Percentiles rank a stretch among this genome's conserved stretches.
Evolutionary conservation across 2,797 vertebrate genomes (phyloP).

Genomic region (Neosalanx taihuensis): DNA sequence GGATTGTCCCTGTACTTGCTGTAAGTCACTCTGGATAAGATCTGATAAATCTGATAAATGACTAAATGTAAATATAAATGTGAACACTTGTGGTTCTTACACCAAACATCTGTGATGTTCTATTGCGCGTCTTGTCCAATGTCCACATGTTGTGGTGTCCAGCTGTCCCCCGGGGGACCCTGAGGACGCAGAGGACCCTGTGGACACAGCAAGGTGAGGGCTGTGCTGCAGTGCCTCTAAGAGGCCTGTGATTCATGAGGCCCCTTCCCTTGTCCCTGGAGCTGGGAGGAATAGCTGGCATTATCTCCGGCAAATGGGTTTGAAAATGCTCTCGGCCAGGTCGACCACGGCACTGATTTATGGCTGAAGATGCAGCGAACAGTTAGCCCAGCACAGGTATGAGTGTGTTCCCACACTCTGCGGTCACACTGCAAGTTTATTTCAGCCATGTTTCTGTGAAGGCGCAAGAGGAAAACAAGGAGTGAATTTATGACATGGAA

Average conservation of each 20-base stretch:
- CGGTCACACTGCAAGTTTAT: conserved; percentile 31
- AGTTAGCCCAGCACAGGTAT: conserved; percentile 49
- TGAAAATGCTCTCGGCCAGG: conserved; percentile 75
- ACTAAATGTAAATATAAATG: not conserved
- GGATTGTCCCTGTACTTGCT: too few species aligned
- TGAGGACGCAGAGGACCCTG: conserved; percentile 52
- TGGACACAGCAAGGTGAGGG: conserved; percentile 64
- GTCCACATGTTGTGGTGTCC: conserved; percentile 35
- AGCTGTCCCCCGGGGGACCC: conserved; percentile 37
- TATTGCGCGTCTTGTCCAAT: conserved; percentile 32
- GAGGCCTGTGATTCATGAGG: conserved; percentile 74
- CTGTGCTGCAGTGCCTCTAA: conserved; percentile 63
- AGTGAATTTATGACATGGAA: conserved; percentile 40
- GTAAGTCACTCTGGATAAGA: too few species aligned
- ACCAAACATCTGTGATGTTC: conserved; percentile 13
- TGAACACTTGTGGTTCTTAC: not conserved
- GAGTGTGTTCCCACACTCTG: conserved; percentile 29
- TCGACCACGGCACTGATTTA: conserved; percentile 76
- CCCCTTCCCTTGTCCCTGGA: conserved; percentile 61
- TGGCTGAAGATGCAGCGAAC: conserved; percentile 62
- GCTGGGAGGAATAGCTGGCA: conserved; percentile 72
- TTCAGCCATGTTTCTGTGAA: conserved; percentile 25
- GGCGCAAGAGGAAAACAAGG: conserved; percentile 15
- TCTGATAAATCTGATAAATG: too few species aligned
- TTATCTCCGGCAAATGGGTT: conserved; percentile 78